phyloP scores from a whole-genome alignment of 2,888 invertebrate genomes.

The Blastobasis lacticolella region DNA sequence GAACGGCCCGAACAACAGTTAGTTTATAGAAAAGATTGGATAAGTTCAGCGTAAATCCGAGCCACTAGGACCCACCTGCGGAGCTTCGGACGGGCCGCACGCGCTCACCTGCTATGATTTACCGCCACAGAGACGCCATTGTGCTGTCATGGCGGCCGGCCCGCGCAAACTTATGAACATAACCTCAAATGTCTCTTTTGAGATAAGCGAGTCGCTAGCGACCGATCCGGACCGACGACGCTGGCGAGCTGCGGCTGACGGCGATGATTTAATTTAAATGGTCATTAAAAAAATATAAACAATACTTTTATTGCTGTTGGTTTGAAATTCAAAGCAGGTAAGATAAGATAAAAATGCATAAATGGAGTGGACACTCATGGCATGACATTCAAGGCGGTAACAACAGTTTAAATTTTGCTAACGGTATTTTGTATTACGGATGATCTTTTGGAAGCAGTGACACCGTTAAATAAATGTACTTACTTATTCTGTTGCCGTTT shows the following conservation, averaged over 20 bases:
- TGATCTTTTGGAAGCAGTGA: slow-evolving; percentile 13
- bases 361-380: neutral
- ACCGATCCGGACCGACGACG: neutral
- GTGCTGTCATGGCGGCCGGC: slow-evolving; percentile 49
- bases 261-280: no score
- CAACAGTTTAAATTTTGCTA: slow-evolving; percentile 6
- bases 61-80: slow-evolving; percentile 39
- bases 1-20: neutral
- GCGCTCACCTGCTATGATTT: slow-evolving; percentile 64
- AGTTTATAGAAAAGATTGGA: slow-evolving; percentile 2
- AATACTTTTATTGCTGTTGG: no score
- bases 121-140: slow-evolving; percentile 47
- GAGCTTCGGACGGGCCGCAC: slow-evolving; percentile 35
- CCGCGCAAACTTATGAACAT: slow-evolving; percentile 50
- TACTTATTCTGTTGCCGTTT: neutral
- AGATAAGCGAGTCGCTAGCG: slow-evolving; percentile 16
- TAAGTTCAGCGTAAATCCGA: slow-evolving; percentile 12
- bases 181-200: slow-evolving; percentile 44
- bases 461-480: neutral
- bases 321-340: no score
- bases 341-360: neutral
- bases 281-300: no score
- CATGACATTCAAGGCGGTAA: neutral
- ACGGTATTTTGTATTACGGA: slow-evolving; percentile 9
- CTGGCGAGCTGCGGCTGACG: no score